phyloP scores from a whole-genome alignment of 2,113 vertebrate species.

The Malurus melanocephalus region DNA sequence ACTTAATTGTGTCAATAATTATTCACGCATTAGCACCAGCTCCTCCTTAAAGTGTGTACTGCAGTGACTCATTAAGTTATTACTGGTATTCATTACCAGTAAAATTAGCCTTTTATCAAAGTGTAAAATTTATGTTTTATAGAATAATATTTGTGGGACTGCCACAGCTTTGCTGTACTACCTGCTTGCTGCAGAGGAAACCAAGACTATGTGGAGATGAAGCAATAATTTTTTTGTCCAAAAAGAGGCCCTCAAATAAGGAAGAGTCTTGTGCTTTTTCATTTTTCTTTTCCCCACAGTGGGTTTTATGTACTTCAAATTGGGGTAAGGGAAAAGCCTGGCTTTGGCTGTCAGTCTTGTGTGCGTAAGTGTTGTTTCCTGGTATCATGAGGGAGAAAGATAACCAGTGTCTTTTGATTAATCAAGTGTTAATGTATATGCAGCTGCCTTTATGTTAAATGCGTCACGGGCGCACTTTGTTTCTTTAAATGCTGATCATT shows the following conservation, averaged over 20 bases:
- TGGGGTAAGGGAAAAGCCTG: background rate
- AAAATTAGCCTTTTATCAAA: conserved; percentile 60
- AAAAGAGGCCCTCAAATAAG: background rate
- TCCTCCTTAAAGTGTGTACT: conserved; percentile 47
- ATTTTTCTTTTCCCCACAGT: fast-evolving
- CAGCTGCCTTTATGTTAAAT: conserved; percentile 24
- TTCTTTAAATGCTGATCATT: conserved; percentile 47
- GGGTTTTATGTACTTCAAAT: background rate
- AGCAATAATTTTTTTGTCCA: background rate
- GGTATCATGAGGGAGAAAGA: background rate
- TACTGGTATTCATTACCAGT: conserved; percentile 64
- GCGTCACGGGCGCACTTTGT: conserved; percentile 6
- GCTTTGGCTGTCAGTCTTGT: background rate
- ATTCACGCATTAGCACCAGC: conserved; percentile 53
- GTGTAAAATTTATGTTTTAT: conserved; percentile 34
- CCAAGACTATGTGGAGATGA: background rate
- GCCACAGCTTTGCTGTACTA: conserved; percentile 30
- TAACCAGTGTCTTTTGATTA: background rate
- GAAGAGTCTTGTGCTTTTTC: background rate
- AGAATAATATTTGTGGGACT: conserved; percentile 19
- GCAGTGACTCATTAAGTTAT: conserved; percentile 63
- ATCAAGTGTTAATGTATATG: conserved; percentile 30
- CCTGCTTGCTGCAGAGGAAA: background rate
- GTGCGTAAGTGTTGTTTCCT: background rate
- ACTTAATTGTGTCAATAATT: conserved; percentile 65